These are phyloP conservation scores for Chiloscyllium plagiosum DNA, from an alignment of 2,113 vertebrate species.

Conservation along the genomic window DNA sequence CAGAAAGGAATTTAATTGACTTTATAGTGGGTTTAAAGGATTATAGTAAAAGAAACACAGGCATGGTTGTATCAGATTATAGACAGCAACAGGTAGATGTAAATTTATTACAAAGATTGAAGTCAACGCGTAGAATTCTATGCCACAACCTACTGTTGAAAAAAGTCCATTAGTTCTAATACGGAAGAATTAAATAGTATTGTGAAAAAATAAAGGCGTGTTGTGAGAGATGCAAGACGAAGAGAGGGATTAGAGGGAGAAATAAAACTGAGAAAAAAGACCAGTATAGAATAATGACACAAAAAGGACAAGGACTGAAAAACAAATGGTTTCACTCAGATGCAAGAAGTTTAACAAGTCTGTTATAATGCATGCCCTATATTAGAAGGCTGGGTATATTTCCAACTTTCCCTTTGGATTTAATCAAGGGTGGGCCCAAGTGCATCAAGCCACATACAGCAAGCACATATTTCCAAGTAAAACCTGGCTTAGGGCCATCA, in stretches of 20 bases:
- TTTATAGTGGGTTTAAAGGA: not conserved
- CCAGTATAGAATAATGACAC: no score
- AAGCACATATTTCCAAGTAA: no score
- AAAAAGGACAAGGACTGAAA: no score
- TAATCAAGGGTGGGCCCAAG: not conserved
- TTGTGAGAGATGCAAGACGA: not conserved
- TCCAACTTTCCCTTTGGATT: not conserved
- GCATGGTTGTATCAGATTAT: not conserved
- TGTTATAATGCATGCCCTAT: not conserved
- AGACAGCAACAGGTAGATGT: not conserved
- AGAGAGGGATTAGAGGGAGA: not conserved
- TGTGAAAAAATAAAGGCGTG: not conserved
- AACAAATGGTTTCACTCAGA: not conserved
- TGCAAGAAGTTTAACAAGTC: not conserved
- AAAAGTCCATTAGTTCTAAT: not conserved
- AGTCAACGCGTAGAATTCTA: not conserved
- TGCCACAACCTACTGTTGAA: not conserved
- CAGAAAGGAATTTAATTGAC: not conserved
- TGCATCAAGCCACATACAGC: not conserved
- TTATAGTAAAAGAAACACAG: not conserved
- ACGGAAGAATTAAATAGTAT: not conserved
- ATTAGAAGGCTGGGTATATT: not conserved
- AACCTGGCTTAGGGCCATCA: not conserved
- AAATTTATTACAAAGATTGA: not conserved
- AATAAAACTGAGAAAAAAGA: not conserved